Base-by-base conservation (phyloP, 2,797 vertebrate species). In the Gastrophryne carolinensis region DNA sequence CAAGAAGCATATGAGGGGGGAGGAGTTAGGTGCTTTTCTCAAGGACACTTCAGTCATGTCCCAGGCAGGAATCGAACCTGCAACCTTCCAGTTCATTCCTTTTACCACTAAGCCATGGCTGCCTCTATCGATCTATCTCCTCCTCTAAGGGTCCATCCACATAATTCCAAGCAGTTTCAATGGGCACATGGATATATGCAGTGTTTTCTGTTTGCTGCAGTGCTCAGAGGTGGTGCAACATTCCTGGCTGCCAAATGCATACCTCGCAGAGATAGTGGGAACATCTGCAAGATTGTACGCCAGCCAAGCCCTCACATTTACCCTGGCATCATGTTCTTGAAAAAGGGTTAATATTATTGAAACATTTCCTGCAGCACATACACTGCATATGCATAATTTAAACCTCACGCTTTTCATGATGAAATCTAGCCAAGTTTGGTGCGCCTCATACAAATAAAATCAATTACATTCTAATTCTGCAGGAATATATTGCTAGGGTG, bases 171-270 rank as follows among this genome's bases (percentile, higher is more conserved):
- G n/a, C n/a, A n/a, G n/a, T n/a, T n/a, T n/a, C n/a, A n/a, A n/a
- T 39, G 37, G 8, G 5, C n/a, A 15, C n/a, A 4, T 39, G 5
- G n/a, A 39, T 15, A 44, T 6, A 44, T 6, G 49, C 65, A 29
- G 21, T 27, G 13, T 30, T 69, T 30, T 2, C 34, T 26, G 3
- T 69, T 69, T 69, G 56, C 44, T 54, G 57, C 54, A 61, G 34
- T 53, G 73, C 57, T 54, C 30, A 44, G 19, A 52, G 19, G 65
- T 61, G 39, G 27, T 76, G 66, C 74, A 70, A 58, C 57, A 63
- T 15, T 56, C 41, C 47, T 27, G 29, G 11, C 52, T 70, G 66
- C 74, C 58, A 70, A 70, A 12, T 39, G 15, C 12, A 39, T 49
- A 49, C 19, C 13, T 74, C 62, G 58, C 12, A 49, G 39, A 56